Evolutionary conservation across 2,797 vertebrate genomes (phyloP).

Genomic region (Erethizon dorsatum): DNA sequence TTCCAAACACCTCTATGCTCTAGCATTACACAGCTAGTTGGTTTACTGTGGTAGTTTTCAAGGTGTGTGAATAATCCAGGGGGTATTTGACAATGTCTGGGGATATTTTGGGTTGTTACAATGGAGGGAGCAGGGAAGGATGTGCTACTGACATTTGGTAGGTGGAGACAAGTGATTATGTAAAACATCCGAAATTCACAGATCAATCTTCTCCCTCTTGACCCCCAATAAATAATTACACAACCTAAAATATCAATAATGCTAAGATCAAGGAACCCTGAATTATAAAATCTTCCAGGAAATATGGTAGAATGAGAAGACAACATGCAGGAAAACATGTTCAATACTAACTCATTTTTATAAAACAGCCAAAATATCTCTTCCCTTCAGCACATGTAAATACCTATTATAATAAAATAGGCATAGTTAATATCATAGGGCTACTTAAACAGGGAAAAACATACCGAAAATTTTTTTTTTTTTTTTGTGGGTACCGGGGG

Average conservation of each 20-base stretch:
- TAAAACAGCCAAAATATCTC: neutral
- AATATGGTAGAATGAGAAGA: neutral
- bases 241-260: neutral
- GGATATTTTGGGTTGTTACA: neutral
- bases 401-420: neutral
- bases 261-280: neutral
- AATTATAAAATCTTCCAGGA: neutral
- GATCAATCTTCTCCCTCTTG: neutral
- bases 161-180: neutral
- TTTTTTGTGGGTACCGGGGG: too few relatives aligned
- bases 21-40: neutral
- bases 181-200: neutral
- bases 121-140: neutral
- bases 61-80: neutral
- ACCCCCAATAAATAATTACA: neutral
- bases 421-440: neutral
- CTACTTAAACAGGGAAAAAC: neutral
- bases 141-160: neutral
- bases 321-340: neutral
- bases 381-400: neutral
- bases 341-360: neutral
- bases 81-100: neutral
- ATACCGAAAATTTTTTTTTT: neutral
- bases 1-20: neutral
- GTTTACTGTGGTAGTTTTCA: neutral